Percentiles rank a stretch among this genome's conserved stretches.
phyloP scores from a whole-genome alignment of 2,113 vertebrate genomes.

The Scortum barcoo region DNA sequence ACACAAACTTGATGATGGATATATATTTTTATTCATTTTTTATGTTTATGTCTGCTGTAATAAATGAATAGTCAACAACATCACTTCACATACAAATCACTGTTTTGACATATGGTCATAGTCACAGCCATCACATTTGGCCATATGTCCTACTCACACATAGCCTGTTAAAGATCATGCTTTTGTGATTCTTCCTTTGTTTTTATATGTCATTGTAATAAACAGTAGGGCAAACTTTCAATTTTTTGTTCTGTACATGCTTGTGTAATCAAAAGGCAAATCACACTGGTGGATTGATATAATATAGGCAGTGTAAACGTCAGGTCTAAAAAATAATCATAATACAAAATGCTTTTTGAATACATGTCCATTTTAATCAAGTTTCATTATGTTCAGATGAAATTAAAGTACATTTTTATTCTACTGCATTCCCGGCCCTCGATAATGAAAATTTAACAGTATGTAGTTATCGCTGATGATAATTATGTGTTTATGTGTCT shows the following conservation, averaged over 20 bases:
- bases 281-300: no score
- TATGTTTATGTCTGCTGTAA: not conserved
- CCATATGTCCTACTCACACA: not conserved
- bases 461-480: conserved; percentile 26
- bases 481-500: conserved; percentile 55
- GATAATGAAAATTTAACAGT: not conserved
- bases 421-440: not conserved
- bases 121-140: not conserved
- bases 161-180: not conserved
- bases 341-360: not conserved
- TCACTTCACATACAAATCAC: not conserved
- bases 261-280: not conserved
- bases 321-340: not conserved
- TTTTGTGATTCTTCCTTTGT: not conserved
- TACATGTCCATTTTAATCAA: conserved; percentile 13
- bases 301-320: not conserved
- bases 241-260: not conserved
- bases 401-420: not conserved
- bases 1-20: not conserved
- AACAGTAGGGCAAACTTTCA: not conserved
- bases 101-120: not conserved
- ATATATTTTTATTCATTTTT: not conserved
- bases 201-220: no score
- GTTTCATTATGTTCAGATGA: conserved; percentile 4
- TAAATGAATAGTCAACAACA: not conserved